phyloP scores from a whole-genome alignment of 2,888 invertebrate genomes.

The Drosophila aldrichi region DNA sequence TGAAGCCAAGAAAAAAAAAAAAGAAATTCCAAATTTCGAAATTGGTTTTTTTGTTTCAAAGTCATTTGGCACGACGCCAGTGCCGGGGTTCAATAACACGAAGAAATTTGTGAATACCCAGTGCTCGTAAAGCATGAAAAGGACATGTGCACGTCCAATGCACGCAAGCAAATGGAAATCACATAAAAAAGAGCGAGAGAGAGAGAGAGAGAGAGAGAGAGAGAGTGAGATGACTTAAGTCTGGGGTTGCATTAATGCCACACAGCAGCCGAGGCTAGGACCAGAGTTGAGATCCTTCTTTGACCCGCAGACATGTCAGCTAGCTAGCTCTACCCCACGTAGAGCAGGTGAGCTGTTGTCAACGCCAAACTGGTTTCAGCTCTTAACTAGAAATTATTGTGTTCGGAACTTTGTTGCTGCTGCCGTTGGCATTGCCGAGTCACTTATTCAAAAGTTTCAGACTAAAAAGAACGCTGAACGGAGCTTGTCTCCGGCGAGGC shows the following conservation, averaged over 20 bases:
- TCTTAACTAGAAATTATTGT: constrained; percentile 46
- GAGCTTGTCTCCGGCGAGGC: constrained; percentile 45
- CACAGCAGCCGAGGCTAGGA: constrained; percentile 8
- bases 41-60: constrained; percentile 63
- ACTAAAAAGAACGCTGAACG: constrained; percentile 47
- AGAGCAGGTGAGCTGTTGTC: constrained; percentile 52
- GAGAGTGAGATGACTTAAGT: neutral
- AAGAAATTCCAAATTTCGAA: constrained; percentile 41
- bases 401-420: constrained; percentile 25
- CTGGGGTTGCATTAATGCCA: constrained; percentile 37
- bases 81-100: constrained; percentile 63
- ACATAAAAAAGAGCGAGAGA: neutral
- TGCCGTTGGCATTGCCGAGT: constrained; percentile 32
- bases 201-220: neutral
- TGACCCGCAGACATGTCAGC: constrained; percentile 27
- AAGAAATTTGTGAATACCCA: constrained; percentile 31
- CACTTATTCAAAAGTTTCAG: constrained; percentile 43
- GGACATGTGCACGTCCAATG: constrained; percentile 72
- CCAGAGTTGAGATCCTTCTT: constrained; percentile 5
- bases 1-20: constrained; percentile 12
- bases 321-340: constrained; percentile 9
- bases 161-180: constrained; percentile 64
- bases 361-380: constrained; percentile 52
- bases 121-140: constrained; percentile 65
- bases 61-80: constrained; percentile 61